Evolutionary conservation across 2,797 vertebrate species (phyloP), one percentile per base, ranked within the genome.

Genomic region (Salarias fasciatus): DNA sequence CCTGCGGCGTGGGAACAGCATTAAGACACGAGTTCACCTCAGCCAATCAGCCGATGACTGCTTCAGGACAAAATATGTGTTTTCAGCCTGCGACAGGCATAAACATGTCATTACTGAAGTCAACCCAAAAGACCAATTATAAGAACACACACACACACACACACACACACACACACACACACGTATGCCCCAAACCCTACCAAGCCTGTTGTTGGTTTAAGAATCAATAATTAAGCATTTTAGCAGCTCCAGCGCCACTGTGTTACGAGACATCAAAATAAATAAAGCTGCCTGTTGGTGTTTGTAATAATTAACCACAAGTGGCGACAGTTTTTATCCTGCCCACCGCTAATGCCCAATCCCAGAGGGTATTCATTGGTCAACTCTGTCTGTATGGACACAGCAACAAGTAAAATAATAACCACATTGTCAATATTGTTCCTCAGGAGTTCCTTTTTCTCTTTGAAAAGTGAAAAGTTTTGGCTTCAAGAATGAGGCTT

Each of bases 221-320:
- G 51, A 83, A 78, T 85, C 72, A 87, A 72, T 78, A 45, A 75
- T 84, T 86, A 82, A 65, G 31, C 47, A 12, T 53, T 11, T 58
- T 15, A 11, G 49, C 56, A 79, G 82, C 82, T 47, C 85, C 69
- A 75, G 5, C n/a, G 2, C n/a, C 9, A 36, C 58, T 76, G 65
- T 53, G 63, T 78, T 83, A 75, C 30, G 15, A 53, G 11, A 9
- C 15, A 44, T 56, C 0, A 40, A 67, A 57, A 67, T 53, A 46
- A 52, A 56, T 45, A 63, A 48, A 58, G 15, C 4, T 29, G 35
- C 24, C 10, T 76, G 79, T 83, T 83, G 64, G 73, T 80, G 66
- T 78, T 75, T 77, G 42, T 79, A 90, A 89, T 90, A 83, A 89
- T 88, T 88, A 62, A 89, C 86, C 62, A 59, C 24, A 47, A 54